Evolutionary conservation across 1,140 invertebrate genomes (phyloP).

Genomic region (Polypedilum vanderplanki): DNA sequence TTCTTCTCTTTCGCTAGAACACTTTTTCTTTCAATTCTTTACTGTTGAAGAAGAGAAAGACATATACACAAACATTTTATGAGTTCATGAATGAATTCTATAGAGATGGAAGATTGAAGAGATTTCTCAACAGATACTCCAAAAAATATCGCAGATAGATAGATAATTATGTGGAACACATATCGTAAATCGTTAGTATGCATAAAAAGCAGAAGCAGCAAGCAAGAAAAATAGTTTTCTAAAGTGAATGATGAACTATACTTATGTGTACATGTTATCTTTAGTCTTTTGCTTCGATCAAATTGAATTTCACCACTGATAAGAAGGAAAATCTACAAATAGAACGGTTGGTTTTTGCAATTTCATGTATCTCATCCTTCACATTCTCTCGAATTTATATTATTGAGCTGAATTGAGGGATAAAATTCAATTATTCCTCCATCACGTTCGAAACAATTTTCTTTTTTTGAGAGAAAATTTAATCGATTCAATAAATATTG

Average conservation of each 20-base stretch:
- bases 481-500: too few relatives aligned
- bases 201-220: neutral
- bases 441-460: too few relatives aligned
- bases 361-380: too few relatives aligned
- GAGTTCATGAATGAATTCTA: neutral
- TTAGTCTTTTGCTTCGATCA: too few relatives aligned
- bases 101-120: neutral
- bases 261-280: neutral
- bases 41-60: neutral
- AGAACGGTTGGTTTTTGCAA: too few relatives aligned
- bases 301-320: too few relatives aligned
- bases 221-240: neutral
- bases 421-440: too few relatives aligned
- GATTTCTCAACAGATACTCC: neutral
- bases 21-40: neutral
- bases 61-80: neutral
- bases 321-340: too few relatives aligned
- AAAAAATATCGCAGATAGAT: neutral
- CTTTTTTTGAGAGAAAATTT: too few relatives aligned
- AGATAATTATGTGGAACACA: neutral
- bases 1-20: neutral
- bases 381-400: too few relatives aligned
- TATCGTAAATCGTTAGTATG: neutral
- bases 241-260: neutral
- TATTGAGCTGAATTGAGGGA: too few relatives aligned